Evolutionary conservation across 1,140 invertebrate genomes (phyloP).

Genomic region (Drosophila santomea): DNA sequence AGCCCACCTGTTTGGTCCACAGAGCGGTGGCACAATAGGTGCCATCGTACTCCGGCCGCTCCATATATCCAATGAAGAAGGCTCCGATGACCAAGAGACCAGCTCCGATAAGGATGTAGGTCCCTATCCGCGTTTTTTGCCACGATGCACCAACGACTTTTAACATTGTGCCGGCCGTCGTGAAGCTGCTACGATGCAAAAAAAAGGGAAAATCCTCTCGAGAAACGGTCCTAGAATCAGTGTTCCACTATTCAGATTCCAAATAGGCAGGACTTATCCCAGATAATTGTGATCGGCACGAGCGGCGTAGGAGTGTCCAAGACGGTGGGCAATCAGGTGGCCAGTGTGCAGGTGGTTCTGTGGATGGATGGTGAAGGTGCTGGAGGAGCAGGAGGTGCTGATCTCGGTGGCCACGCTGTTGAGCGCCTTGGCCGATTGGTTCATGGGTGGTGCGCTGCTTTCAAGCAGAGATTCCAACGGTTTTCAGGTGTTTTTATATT

Average conservation of each 20-base stretch:
- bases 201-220: slow-evolving; percentile 1
- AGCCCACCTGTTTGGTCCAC: slow-evolving; percentile 88
- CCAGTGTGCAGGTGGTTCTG: slow-evolving; percentile 48
- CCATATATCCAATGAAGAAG: slow-evolving; percentile 88
- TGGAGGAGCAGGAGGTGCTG: slow-evolving; percentile 40
- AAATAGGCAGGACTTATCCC: slow-evolving; percentile 25
- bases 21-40: slow-evolving; percentile 88
- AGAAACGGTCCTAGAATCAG: slow-evolving; percentile 7
- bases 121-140: slow-evolving; percentile 90
- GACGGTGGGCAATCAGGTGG: slow-evolving; percentile 50
- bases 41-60: slow-evolving; percentile 89
- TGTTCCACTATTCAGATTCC: neutral
- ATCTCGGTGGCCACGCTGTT: slow-evolving; percentile 74
- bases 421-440: slow-evolving; percentile 72
- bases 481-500: slow-evolving; percentile 19
- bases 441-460: slow-evolving; percentile 71
- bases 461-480: slow-evolving; percentile 53
- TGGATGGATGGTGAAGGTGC: slow-evolving; percentile 28
- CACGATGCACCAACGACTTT: slow-evolving; percentile 92
- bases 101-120: slow-evolving; percentile 88
- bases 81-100: slow-evolving; percentile 88
- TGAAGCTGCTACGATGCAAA: slow-evolving; percentile 48
- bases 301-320: slow-evolving; percentile 78
- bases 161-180: slow-evolving; percentile 86
- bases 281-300: slow-evolving; percentile 80